phyloP scores from a whole-genome alignment of 1,140 invertebrate species.

The Leptinotarsa texana region DNA sequence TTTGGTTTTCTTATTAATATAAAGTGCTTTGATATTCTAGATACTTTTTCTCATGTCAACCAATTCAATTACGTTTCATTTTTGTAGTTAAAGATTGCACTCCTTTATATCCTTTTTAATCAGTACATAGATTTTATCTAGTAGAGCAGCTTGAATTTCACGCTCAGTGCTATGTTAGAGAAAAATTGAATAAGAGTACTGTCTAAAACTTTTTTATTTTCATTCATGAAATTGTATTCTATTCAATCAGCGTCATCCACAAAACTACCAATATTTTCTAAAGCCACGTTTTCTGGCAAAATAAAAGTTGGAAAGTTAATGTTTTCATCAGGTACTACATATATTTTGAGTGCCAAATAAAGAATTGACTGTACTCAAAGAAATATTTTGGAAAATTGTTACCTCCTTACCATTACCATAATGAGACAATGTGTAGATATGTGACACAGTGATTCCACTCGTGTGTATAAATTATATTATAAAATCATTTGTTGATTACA shows the following conservation, averaged over 20 bases:
- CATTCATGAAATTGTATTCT: not conserved
- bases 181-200: not conserved
- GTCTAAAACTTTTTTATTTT: not conserved
- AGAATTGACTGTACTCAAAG: too few species aligned
- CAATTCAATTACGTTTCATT: not conserved
- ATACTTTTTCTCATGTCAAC: not conserved
- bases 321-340: too few species aligned
- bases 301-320: not conserved
- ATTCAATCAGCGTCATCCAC: slow-evolving; percentile 5
- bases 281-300: not conserved
- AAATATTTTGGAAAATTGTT: slow-evolving; percentile 7
- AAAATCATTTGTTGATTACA: not conserved
- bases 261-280: slow-evolving; percentile 11
- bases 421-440: not conserved
- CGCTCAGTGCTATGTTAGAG: slow-evolving; percentile 19
- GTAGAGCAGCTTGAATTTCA: slow-evolving; percentile 21
- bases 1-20: slow-evolving; percentile 10
- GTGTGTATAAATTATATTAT: too few species aligned
- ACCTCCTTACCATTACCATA: not conserved
- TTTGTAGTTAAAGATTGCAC: slow-evolving; percentile 18
- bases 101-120: slow-evolving; percentile 8
- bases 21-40: not conserved
- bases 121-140: slow-evolving; percentile 22
- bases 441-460: not conserved
- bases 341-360: too few species aligned